A percentile compares a stretch with the other conserved stretches of the same genome.
phyloP scores from a whole-genome alignment of 2,888 invertebrate genomes.

The Cheilosia impressa region DNA sequence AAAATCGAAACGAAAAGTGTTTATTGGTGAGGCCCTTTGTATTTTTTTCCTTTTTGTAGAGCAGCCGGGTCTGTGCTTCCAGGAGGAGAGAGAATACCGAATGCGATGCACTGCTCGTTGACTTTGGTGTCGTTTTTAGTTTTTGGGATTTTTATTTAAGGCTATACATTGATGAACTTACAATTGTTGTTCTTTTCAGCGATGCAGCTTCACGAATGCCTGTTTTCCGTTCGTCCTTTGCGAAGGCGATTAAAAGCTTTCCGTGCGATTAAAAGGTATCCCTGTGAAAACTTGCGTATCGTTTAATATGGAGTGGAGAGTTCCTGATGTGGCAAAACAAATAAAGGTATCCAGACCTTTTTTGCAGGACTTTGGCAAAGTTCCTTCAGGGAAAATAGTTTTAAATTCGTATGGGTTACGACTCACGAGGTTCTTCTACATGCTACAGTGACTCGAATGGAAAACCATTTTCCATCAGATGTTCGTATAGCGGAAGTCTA shows the following conservation, averaged over 20 bases:
- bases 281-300: slow-evolving; percentile 39
- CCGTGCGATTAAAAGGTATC: slow-evolving; percentile 5
- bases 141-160: slow-evolving; percentile 56
- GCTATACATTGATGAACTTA: slow-evolving; percentile 51
- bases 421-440: no score
- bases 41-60: slow-evolving; percentile 40
- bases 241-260: slow-evolving; percentile 50
- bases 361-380: no score
- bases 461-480: no score
- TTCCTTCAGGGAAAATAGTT: no score
- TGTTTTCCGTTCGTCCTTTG: slow-evolving; percentile 25
- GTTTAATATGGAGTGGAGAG: no score
- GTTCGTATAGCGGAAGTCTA: no score
- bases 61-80: slow-evolving; percentile 38
- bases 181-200: slow-evolving; percentile 28
- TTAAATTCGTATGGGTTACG: no score
- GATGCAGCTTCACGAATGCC: slow-evolving; percentile 10
- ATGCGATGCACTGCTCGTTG: neutral
- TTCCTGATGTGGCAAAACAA: no score
- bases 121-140: slow-evolving; percentile 20
- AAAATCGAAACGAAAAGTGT: no score
- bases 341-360: no score
- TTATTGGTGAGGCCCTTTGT: slow-evolving; percentile 1
- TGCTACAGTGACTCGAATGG: no score
- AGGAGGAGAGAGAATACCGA: neutral